Evolutionary conservation across 2,888 invertebrate genomes (phyloP), one percentile per base, ranked within the genome.

Genomic region (Cheilosia scutellata): DNA sequence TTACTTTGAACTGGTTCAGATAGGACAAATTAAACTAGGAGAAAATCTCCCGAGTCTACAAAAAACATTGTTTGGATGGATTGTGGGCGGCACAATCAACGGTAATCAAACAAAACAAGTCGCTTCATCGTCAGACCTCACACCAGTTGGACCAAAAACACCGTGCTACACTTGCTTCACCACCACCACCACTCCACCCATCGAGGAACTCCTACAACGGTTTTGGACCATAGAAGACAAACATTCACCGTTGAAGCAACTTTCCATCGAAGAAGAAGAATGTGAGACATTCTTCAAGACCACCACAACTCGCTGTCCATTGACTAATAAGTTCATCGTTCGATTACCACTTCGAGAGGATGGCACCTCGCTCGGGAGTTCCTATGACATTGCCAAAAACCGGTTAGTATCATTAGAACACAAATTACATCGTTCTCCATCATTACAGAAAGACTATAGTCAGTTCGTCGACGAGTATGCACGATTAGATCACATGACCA

Each of bases 31-130:
- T 37, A 62, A 51, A 9, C 44, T 88, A n/a, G 74, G 83, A 3
- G 66, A 60, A 13, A 37, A 53, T 53, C 62, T 87, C 44, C 87
- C 87, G 25, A 16, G 83, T 20, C 49, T 88, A 11, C 88, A 87
- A 82, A 84, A 88, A 20, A 86, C 84, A 1, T 55, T 47, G 49
- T 60, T 88, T 29, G 88, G 84, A n/a, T 88, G 84, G 87, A 65
- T 87, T 44, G 87, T 87, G 3, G 57, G 76, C 20, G 88, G 86
- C 31, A 63, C 31, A 31, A 33, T 63, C 27, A 62, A 27, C 1
- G 25, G 9, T 31, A 16, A 63, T 42, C 49, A 42, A 31, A 25
- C 27, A 5, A 25, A 11, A 29, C 31, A 13, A 25, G 7, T 16
- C 20, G n/a, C 71, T 42, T 53, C 60, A 25, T 53, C 31, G 13